Evolutionary conservation across 2,888 invertebrate species (phyloP).

Genomic region (Deroplatys truncata): DNA sequence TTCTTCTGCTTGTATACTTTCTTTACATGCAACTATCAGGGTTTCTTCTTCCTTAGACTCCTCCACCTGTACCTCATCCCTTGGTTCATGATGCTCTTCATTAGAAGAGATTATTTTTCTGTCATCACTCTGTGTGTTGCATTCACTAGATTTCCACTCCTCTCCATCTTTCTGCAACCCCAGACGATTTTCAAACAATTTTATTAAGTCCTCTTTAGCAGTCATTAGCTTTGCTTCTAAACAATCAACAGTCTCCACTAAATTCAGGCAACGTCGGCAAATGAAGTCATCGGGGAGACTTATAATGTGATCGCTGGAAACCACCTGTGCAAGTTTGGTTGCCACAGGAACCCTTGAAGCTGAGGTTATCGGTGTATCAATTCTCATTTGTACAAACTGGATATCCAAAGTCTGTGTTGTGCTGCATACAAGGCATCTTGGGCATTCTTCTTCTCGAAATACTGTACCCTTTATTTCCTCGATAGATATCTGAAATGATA

Average conservation of each 20-base stretch:
- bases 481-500: constrained; percentile 22
- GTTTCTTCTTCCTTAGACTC: neutral
- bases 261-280: constrained; percentile 26
- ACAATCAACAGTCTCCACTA: constrained; percentile 25
- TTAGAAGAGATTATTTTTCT: neutral
- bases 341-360: constrained; percentile 25
- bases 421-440: constrained; percentile 27
- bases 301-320: neutral
- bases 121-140: neutral
- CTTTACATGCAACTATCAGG: neutral
- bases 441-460: neutral
- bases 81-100: neutral
- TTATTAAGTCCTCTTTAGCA: constrained; percentile 25
- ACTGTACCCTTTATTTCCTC: constrained; percentile 19
- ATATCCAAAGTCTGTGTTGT: neutral
- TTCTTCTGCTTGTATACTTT: neutral
- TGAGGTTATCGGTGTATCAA: constrained; percentile 23
- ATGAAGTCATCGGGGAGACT: constrained; percentile 16
- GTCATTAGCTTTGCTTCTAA: constrained; percentile 27
- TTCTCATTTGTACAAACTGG: constrained; percentile 23
- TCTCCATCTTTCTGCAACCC: neutral
- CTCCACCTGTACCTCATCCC: neutral
- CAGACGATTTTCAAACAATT: constrained; percentile 10
- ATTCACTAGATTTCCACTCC: neutral
- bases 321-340: constrained; percentile 23